Base-by-base conservation (phyloP, 1,140 invertebrate species). In the Dolichoris vasculosae region DNA sequence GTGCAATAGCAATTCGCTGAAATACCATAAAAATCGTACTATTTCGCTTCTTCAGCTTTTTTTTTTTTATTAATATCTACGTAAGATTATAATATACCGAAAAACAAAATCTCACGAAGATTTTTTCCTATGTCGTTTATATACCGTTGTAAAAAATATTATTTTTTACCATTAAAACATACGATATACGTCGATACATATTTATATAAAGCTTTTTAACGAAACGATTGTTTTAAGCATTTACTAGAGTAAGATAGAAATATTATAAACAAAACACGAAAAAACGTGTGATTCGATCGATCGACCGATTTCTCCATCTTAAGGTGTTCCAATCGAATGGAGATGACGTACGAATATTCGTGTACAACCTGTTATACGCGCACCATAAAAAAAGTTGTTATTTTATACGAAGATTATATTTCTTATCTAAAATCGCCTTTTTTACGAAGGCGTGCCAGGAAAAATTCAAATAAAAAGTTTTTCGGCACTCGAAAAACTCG, bases 381-480 rank as follows among this genome's bases (percentile, higher is more conserved):
- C 3, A 4, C 43, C 32, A n/a, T 43, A 73, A 73, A 73, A n/a
- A n/a, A 73, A 73, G 4, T 73, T 73, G 32, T 69, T 69, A 73
- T 43, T 73, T 73, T 43, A 43, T 73, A 43, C 35, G 69, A 73
- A 73, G 40, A 73, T 38, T 73, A 73, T 43, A 73, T 38, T 38
- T 73, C 38, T 73, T 73, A 73, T n/a, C 38, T 73, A 26, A 43
- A 73, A 43, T 73, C 38, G 40, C 3, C 9, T n/a, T 40, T 73
- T 73, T 73, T 73, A 73, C 43, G 38, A 73, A 73, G 13, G 38
- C 17, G 38, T 43, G 38, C 9, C 38, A 73, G 32, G 69, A 73
- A 73, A 73, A 73, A 73, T 73, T 73, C 26, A 43, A 73, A 38
- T 73, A 73, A 73, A 73, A 73, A 23, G 13, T 71, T 73, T 73